Evolutionary conservation across 2,888 invertebrate species (phyloP), one percentile per base, ranked within the genome.

Genomic region (Bombyx huttoni): DNA sequence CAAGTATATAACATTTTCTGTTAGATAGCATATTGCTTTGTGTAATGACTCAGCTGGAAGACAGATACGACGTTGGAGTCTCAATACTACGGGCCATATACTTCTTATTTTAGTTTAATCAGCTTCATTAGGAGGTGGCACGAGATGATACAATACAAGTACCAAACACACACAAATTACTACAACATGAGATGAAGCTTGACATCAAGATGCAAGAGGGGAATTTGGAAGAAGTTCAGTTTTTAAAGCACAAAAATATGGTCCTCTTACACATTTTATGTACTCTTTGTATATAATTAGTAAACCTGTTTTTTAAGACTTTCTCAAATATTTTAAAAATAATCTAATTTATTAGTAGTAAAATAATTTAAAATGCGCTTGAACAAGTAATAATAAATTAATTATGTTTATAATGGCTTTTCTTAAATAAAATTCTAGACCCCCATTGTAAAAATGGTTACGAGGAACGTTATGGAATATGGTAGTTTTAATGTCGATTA

Each of bases 1-100:
- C 87, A 59, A 89, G 78, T 84, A 88, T 91, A 70, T 90, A 88
- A 88, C 84, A 86, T 82, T 77, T 78, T 78, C 70, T 83, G 63
- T 74, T 77, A 65, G 73, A 79, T 76, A 74, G 74, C 67, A 40
- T 40, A 12, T 12, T 40, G 40, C 40, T 40, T 8, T 40, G 40
- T 10, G 12, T 10, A 10, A 40, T 12, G 40, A 40, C 12, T 3
- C 40, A 40, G 40, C 40, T 7, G 40, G 6, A 40, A 12, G 8
- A 10, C 40, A 40, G 8, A 10, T 12, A 40, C 12, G 7, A 10
- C 40, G 7, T 8, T 12, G 40, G 40, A 12, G 40, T 40, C 40
- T 2, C 24, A 2, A 24, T 24, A n/a, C 24, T 24, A 40, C 40
- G 40, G 40, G 40, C 40, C 40, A 40, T 40, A 12, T 40, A 10